A percentile compares a stretch with the other conserved stretches of the same genome.
phyloP scores from a whole-genome alignment of 2,797 vertebrate genomes.

The Sebastes melanostomus region DNA sequence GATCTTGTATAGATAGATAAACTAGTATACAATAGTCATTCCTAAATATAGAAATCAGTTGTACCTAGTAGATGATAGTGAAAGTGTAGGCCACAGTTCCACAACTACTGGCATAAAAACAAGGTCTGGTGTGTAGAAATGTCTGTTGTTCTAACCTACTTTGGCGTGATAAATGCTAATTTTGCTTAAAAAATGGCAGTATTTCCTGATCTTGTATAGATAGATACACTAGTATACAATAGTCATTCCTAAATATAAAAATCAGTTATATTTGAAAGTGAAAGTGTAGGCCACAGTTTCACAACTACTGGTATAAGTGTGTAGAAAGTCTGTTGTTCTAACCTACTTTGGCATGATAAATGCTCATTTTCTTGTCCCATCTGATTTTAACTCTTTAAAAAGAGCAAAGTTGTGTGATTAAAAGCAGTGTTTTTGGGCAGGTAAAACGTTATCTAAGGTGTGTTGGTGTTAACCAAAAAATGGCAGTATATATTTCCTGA shows the following conservation, averaged over 20 bases:
- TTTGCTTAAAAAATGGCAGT: no score
- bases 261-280: not conserved
- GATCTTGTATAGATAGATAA: not conserved
- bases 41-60: not conserved
- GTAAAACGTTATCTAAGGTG: conserved; percentile 4
- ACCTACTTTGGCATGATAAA: not conserved
- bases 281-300: not conserved
- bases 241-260: not conserved
- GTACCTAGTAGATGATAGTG: not conserved
- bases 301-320: not conserved
- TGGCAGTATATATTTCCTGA: conserved; percentile 70
- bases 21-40: not conserved
- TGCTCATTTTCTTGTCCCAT: not conserved
- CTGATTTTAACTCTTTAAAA: not conserved
- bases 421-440: not conserved
- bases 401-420: not conserved
- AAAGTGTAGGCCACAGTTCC: not conserved
- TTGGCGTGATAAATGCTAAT: not conserved
- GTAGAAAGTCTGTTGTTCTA: not conserved
- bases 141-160: not conserved
- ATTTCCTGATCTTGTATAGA: no score
- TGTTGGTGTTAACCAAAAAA: conserved; percentile 54
- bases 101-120: not conserved
- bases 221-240: no score
- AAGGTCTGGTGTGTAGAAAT: not conserved